Evolutionary conservation across 2,888 invertebrate genomes (phyloP).

Genomic region (Drosophila hawaiiensis): DNA sequence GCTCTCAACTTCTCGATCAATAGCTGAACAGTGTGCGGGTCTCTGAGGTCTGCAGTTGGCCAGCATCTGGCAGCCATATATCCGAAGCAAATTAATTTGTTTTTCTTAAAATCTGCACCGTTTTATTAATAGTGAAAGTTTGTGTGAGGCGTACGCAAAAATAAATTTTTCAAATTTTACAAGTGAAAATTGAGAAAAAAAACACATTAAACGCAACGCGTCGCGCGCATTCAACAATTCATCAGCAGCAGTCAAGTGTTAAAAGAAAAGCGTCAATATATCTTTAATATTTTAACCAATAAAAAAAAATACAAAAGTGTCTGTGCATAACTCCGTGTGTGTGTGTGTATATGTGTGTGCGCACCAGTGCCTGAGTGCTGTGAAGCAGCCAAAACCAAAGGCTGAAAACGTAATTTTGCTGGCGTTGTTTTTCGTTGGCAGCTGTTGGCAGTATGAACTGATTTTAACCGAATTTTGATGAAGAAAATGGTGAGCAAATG

Average conservation of each 20-base stretch:
- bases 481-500: slow-evolving; percentile 76
- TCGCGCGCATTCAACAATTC: slow-evolving; percentile 47
- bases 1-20: slow-evolving; percentile 14
- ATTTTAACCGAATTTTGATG: slow-evolving; percentile 70
- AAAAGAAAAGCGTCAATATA: slow-evolving; percentile 57
- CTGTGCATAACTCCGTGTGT: slow-evolving; percentile 48
- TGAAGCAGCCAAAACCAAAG: slow-evolving; percentile 59
- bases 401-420: slow-evolving; percentile 51
- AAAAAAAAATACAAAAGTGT: slow-evolving; percentile 48
- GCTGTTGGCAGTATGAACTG: slow-evolving; percentile 81
- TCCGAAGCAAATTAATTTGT: slow-evolving; percentile 32
- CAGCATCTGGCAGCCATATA: slow-evolving; percentile 37
- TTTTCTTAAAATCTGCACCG: slow-evolving; percentile 38
- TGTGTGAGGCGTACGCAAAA: slow-evolving; percentile 21
- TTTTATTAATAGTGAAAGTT: slow-evolving; percentile 67
- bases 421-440: slow-evolving; percentile 71
- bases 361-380: slow-evolving; percentile 42
- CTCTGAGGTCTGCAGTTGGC: slow-evolving; percentile 37
- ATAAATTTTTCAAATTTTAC: slow-evolving; percentile 65
- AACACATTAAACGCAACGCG: slow-evolving; percentile 36
- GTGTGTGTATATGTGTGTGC: slow-evolving; percentile 45
- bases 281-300: slow-evolving; percentile 41
- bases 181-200: slow-evolving; percentile 66
- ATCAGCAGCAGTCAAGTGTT: slow-evolving; percentile 59
- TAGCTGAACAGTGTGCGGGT: slow-evolving; percentile 51